phyloP scores from a whole-genome alignment of 2,113 vertebrate genomes.

The Sinocyclocheilus rhinocerous region DNA sequence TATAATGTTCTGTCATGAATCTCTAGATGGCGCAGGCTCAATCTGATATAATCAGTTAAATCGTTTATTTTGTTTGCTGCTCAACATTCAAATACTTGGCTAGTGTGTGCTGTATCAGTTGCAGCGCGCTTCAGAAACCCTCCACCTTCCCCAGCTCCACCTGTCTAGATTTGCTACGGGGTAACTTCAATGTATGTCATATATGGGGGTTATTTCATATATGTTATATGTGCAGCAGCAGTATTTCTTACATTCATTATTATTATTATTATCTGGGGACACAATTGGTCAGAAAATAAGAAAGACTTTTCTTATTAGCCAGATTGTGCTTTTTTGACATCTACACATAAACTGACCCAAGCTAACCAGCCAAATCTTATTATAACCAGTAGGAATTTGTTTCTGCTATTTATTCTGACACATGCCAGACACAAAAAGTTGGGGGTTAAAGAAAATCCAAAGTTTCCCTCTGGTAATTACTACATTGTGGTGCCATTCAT shows the following conservation, averaged over 20 bases:
- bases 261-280: not conserved
- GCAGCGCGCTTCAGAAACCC: too few species aligned
- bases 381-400: not conserved
- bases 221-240: not conserved
- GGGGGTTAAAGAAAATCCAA: not conserved
- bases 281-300: not conserved
- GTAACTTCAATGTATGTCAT: too few species aligned
- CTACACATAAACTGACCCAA: not conserved
- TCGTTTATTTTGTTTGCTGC: too few species aligned
- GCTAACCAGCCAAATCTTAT: not conserved
- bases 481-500: not conserved
- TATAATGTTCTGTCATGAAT: too few species aligned
- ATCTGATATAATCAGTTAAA: too few species aligned
- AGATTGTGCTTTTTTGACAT: not conserved
- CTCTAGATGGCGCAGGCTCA: too few species aligned
- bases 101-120: too few species aligned
- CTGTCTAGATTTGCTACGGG: not conserved
- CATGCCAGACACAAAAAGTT: not conserved
- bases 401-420: not conserved
- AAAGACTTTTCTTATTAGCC: not conserved
- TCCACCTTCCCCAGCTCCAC: too few species aligned
- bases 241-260: too few species aligned
- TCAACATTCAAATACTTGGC: too few species aligned
- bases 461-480: not conserved
- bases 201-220: not conserved